Evolutionary conservation across 2,888 invertebrate species (phyloP), one percentile per base, ranked within the genome.

Genomic region (Sthenelais limicola): DNA sequence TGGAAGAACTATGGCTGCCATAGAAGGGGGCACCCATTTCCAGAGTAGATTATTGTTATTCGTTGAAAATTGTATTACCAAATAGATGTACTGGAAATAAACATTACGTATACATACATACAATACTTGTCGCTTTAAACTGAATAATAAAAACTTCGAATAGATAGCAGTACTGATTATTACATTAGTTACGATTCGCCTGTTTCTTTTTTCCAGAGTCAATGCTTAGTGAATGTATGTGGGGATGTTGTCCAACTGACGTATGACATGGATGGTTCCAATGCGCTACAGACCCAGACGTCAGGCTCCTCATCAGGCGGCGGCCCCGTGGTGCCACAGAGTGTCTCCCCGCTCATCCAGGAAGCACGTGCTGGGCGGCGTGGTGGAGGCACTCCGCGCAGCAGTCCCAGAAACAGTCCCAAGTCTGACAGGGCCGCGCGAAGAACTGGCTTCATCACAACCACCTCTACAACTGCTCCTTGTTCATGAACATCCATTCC

Each of bases 141-240:
- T n/a, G n/a, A n/a, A n/a, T n/a, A n/a, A n/a, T n/a, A n/a, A n/a
- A n/a, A n/a, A n/a, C n/a, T n/a, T n/a, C n/a, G n/a, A n/a, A n/a
- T n/a, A n/a, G n/a, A n/a, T n/a, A n/a, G n/a, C n/a, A n/a, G n/a
- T n/a, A n/a, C n/a, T n/a, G n/a, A n/a, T n/a, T n/a, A n/a, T n/a
- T n/a, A n/a, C n/a, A n/a, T n/a, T n/a, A 43, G 15, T 43, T 9
- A 43, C 18, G 21, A 28, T n/a, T 68, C 21, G 24, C 26, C 30
- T 28, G 7, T 30, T 21, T 48, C 47, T 18, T 66, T 68, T 66
- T 80, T 76, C 48, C 91, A 97, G 96, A 96, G 95, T 73, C 97
- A 98, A 89, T 97, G 97, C 89, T 91, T 98, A 76, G 93, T 98
- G 77, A 97, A 96, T 80, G 94, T 98, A 18, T 96, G 96, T 56